Evolutionary conservation across 2,113 vertebrate species (phyloP).

Genomic region (Erythrocercus mccallii): DNA sequence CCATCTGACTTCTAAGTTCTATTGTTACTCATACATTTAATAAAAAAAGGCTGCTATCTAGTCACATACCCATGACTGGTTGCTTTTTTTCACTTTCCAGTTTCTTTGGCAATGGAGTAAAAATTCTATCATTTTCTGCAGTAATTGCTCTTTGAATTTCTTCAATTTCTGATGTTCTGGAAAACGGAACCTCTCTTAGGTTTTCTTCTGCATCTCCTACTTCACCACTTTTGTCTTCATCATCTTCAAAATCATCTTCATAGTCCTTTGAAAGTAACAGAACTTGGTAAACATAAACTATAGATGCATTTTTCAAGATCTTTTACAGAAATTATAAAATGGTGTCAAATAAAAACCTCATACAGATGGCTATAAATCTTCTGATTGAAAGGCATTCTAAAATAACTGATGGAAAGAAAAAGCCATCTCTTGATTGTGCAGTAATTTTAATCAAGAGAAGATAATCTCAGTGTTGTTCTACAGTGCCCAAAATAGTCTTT

Average conservation of each 20-base stretch:
- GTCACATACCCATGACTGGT: slow-evolving; percentile 57
- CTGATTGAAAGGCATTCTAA: background rate
- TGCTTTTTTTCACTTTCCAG: slow-evolving; percentile 16
- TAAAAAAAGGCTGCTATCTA: background rate
- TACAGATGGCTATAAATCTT: background rate
- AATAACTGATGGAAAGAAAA: background rate
- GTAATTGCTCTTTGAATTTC: slow-evolving; percentile 87
- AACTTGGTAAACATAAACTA: background rate
- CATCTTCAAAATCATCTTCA: slow-evolving; percentile 92
- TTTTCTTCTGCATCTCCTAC: slow-evolving; percentile 3
- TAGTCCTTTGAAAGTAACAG: slow-evolving; percentile 79
- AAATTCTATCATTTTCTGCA: slow-evolving; percentile 85
- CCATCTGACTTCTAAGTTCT: background rate
- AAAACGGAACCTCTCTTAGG: slow-evolving; percentile 22
- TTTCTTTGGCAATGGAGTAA: slow-evolving; percentile 45
- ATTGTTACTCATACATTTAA: background rate
- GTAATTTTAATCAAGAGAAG: background rate
- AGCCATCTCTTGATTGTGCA: background rate
- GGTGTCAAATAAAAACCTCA: background rate
- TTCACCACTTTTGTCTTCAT: slow-evolving; percentile 63
- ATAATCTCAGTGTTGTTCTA: background rate
- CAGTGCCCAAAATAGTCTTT: background rate
- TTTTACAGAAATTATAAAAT: background rate
- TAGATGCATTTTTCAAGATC: background rate
- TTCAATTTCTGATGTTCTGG: slow-evolving; percentile 80